Evolutionary conservation across 1,140 invertebrate species (phyloP).

Genomic region (Hycleus cichorii): DNA sequence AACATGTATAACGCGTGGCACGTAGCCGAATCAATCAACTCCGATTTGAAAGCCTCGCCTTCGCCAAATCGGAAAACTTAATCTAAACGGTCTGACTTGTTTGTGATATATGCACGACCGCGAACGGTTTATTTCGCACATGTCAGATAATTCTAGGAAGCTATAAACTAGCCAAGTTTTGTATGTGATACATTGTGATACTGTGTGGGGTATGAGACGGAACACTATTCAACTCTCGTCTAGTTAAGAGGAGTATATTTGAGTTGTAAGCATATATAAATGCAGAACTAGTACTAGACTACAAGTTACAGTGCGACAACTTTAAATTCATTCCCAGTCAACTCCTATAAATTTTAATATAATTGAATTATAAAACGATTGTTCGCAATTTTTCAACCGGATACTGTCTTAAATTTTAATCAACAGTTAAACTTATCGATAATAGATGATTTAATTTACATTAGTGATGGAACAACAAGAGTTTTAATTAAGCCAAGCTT

Average conservation of each 20-base stretch:
- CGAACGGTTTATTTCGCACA: slow-evolving; percentile 30
- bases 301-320: background rate
- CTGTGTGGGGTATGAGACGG: background rate
- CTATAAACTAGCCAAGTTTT: slow-evolving; percentile 31
- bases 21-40: slow-evolving; percentile 27
- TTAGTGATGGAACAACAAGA: no score
- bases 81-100: slow-evolving; percentile 33
- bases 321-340: background rate
- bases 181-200: slow-evolving; percentile 24
- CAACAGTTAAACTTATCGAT: no score
- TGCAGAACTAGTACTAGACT: no score
- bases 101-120: slow-evolving; percentile 31
- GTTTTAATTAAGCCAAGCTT: no score
- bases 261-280: background rate
- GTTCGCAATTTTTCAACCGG: no score
- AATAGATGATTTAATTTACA: no score
- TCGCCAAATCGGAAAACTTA: slow-evolving; percentile 31
- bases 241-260: background rate
- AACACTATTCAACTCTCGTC: background rate
- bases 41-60: slow-evolving; percentile 27
- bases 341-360: no score
- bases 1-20: slow-evolving; percentile 29
- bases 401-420: no score
- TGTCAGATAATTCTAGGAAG: slow-evolving; percentile 30
- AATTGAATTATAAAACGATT: no score